phyloP scores from a whole-genome alignment of 1,140 invertebrate species.

The Microvelia longipes region DNA sequence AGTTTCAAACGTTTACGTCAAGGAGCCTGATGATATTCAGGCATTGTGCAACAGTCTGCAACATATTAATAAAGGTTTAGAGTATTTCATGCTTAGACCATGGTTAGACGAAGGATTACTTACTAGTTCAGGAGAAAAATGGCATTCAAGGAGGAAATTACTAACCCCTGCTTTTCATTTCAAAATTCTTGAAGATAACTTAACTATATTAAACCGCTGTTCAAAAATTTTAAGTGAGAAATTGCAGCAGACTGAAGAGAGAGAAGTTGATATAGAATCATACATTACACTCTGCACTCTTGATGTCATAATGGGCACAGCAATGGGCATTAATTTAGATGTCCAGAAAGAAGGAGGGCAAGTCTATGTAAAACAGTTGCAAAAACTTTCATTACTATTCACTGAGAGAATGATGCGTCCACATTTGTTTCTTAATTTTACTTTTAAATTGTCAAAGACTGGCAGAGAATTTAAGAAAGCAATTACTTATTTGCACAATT shows the following conservation, averaged over 20 bases:
- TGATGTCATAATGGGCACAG: constrained; percentile 41
- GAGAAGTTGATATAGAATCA: constrained; percentile 42
- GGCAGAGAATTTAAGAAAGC: constrained; percentile 42
- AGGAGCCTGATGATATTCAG: constrained; percentile 16
- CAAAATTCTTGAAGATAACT: constrained; percentile 52
- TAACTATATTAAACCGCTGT: constrained; percentile 55
- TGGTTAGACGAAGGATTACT: constrained; percentile 53
- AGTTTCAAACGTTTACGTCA: neutral
- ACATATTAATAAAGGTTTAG: constrained; percentile 43
- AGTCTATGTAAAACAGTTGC: neutral
- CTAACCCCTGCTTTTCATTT: constrained; percentile 38
- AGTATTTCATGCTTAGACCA: constrained; percentile 43
- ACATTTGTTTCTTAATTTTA: constrained; percentile 27
- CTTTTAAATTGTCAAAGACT: constrained; percentile 40
- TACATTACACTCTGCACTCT: constrained; percentile 47
- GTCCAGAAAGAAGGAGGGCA: neutral
- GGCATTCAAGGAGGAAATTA: constrained; percentile 46
- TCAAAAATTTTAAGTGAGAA: constrained; percentile 32
- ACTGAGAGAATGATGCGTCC: neutral
- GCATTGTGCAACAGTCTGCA: constrained; percentile 29
- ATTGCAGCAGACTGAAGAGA: constrained; percentile 27
- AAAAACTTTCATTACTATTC: neutral
- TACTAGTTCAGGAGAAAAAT: constrained; percentile 46
- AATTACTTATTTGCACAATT: constrained; percentile 48
- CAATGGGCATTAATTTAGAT: neutral